A percentile compares a stretch with the other conserved stretches of the same genome.
Conservation (phyloP, 2,113 vertebrate species). For the Ondatra zibethicus region DNA sequence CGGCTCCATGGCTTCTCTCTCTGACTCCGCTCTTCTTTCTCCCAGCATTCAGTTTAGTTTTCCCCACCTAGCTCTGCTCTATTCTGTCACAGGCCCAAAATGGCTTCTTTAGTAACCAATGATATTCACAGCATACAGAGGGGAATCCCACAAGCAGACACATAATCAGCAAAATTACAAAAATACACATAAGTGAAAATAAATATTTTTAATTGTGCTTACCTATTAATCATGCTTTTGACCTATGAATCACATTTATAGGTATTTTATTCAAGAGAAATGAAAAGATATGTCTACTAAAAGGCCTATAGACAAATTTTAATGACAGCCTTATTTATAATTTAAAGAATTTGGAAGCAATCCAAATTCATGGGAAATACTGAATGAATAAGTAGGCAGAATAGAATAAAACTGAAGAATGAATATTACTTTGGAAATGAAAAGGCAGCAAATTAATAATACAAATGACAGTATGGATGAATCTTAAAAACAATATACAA, state of each 20-base stretch:
- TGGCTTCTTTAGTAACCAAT: too few relatives aligned
- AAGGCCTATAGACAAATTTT: not conserved
- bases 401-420: not conserved
- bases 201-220: not conserved
- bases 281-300: not conserved
- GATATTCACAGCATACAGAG: too few relatives aligned
- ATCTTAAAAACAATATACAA: slow-evolving; percentile 5
- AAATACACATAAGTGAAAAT: not conserved
- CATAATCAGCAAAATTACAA: not conserved
- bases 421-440: not conserved
- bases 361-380: not conserved
- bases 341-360: slow-evolving; percentile 4
- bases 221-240: not conserved
- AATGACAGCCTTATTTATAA: not conserved
- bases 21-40: too few relatives aligned
- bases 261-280: not conserved
- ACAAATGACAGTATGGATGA: not conserved
- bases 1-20: too few relatives aligned
- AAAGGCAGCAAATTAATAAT: not conserved
- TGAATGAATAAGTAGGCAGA: not conserved
- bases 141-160: not conserved
- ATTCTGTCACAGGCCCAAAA: too few relatives aligned
- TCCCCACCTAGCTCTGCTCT: too few relatives aligned
- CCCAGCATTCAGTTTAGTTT: too few relatives aligned
- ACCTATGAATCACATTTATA: not conserved